A percentile compares a stretch with the other conserved stretches of the same genome.
Conservation (phyloP, 2,888 invertebrate genomes). For the Cyrtodaria siliqua region DNA sequence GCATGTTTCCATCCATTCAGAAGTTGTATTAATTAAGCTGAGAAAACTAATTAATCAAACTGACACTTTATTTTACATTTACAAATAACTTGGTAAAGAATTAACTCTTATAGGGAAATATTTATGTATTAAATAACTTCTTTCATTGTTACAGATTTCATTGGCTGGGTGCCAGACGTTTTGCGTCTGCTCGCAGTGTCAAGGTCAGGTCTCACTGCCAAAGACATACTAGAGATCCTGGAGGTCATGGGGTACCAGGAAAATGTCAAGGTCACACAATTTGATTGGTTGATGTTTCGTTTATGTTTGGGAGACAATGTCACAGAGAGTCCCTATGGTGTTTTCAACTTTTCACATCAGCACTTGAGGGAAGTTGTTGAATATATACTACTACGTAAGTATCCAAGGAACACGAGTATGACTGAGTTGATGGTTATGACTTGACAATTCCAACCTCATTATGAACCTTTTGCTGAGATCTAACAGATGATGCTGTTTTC, state of each 20-base stretch:
- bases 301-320: conserved; percentile 72
- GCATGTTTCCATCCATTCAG: too few relatives aligned
- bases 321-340: conserved; percentile 78
- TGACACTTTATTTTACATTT: too few relatives aligned
- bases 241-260: conserved; percentile 80
- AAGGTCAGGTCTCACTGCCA: conserved; percentile 79
- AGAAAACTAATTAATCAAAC: too few relatives aligned
- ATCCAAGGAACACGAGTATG: too few relatives aligned
- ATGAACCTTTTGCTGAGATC: too few relatives aligned
- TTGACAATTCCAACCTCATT: too few relatives aligned
- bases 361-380: conserved; percentile 78
- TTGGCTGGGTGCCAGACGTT: conserved; percentile 84
- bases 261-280: conserved; percentile 73
- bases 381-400: conserved; percentile 81
- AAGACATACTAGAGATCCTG: conserved; percentile 79
- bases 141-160: conserved; percentile 72
- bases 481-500: too few relatives aligned
- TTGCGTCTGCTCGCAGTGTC: conserved; percentile 83
- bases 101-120: too few relatives aligned
- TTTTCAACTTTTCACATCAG: conserved; percentile 79
- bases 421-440: too few relatives aligned
- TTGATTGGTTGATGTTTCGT: conserved; percentile 82
- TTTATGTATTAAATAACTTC: too few relatives aligned
- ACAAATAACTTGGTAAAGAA: too few relatives aligned
- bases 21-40: too few relatives aligned